Base-by-base conservation (phyloP, 2,797 vertebrate species). In the Chiroxiphia lanceolata region DNA sequence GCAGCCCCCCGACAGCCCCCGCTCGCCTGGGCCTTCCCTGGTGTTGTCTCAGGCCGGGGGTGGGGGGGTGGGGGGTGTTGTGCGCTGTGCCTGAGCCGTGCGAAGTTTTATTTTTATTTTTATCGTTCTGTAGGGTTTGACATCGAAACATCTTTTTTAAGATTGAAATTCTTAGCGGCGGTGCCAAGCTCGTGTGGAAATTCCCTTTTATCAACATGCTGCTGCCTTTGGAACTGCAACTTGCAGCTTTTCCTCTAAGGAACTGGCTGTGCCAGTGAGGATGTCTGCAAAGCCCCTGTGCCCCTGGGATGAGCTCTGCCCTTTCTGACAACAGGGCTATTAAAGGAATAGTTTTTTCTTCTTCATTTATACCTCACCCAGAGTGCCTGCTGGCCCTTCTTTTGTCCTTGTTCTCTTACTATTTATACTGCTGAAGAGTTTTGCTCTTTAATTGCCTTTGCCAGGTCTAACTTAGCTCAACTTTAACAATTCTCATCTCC, bases 321-420 rank as follows among this genome's bases (percentile, higher is more conserved):
- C 84, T 74, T 83, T 89, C 12, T 75, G 76, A 80, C 76, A 31
- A 33, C 61, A n/a, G 29, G 71, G 79, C 83, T 93, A 33, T 75
- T 79, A 87, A 89, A 40, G 80, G 70, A 94, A 53, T 22, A 47
- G 82, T 25, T 50, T 92, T 93, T 90, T 89, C 84, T 83, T 92
- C 57, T 83, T 74, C 61, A 36, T 87, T 94, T 89, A 53, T 86
- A 69, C 87, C 69, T 94, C 71, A 56, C 57, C 57, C 56, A 1
- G 77, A 34, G 78, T 51, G 87, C 27, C 53, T 59, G 57, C 34
- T 74, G 89, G 54, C 90, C 75, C 70, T 90, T 79, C 81, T 87
- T 95, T 95, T 95, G 96, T 92, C 91, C 94, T 85, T 77, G 87
- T 79, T 91, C 87, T 92, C 84, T 93, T 91, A 67, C 94, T 96